Conservation (phyloP, 2,888 invertebrate genomes). For the Ceriagrion tenellum region DNA sequence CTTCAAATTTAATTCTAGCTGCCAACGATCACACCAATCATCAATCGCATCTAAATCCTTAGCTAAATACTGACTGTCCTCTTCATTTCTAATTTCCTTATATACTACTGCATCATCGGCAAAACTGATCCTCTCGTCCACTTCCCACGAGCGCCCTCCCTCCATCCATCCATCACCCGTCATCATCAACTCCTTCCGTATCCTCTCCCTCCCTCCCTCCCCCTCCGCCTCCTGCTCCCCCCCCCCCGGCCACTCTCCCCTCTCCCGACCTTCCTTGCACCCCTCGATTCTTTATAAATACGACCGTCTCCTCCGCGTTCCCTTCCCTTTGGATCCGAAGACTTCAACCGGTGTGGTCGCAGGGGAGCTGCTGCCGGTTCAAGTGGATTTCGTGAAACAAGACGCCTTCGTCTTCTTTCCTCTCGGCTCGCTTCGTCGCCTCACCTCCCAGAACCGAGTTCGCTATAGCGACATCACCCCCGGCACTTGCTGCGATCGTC, state of each 20-base stretch:
- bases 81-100: too few species aligned
- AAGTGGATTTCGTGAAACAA: background rate
- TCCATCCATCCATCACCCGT: background rate
- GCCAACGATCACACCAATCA: too few species aligned
- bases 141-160: background rate
- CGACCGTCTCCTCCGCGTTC: background rate
- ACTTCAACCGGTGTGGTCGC: background rate
- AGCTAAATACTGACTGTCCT: too few species aligned
- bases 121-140: background rate
- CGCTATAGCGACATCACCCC: too few species aligned
- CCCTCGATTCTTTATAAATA: background rate
- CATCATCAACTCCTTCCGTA: background rate
- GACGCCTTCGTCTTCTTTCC: background rate
- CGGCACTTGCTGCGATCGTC: background rate
- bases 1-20: too few species aligned
- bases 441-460: background rate
- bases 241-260: background rate
- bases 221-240: background rate
- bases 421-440: background rate
- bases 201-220: background rate
- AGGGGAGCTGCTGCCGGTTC: background rate
- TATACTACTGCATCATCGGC: too few species aligned
- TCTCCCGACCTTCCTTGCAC: background rate
- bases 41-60: too few species aligned
- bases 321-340: background rate